Evolutionary conservation across 2,113 vertebrate genomes (phyloP), one percentile per base, ranked within the genome.

Genomic region (Callipepla squamata): DNA sequence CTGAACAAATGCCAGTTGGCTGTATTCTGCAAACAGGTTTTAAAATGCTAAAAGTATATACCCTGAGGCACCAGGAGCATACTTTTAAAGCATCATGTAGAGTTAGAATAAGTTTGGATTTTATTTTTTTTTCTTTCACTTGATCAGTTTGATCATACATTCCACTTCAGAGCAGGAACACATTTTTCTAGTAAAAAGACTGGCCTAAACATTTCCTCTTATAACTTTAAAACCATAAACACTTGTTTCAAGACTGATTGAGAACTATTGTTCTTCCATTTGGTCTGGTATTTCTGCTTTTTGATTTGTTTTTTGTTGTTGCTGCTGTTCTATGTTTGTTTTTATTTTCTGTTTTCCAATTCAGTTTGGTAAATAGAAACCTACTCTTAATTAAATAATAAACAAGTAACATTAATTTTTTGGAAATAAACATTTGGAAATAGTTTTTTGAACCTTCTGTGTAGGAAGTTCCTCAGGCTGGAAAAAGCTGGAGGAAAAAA

Each of bases 21-120:
- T 79, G 32, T 48, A 19, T 86, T 95, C 83, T 93, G 61, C 16
- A 90, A 93, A 76, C 28, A 89, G 84, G 40, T 68, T 94, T 96
- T 88, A 68, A 92, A 93, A 92, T n/a, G 90, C 26, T 67, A 21
- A 42, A 94, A 84, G 26, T 50, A 73, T 57, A 44, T 44, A 65
- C 38, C 48, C 58, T 79, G 55, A 78, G 38, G 66, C 68, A 93
- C 38, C 4, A 67, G 20, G 6, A 70, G 44, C 7, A 6, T 40
- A 36, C 85, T 89, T 93, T 69, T 32, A 50, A 87, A 59, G 14
- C 44, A 91, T 32, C 12, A 32, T 2, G 22, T 13, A 65, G 7
- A 75, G 38, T 57, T 79, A 19, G 6, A 77, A 25, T 89, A 74
- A 50, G 16, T 59, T 77, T 9, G 2, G 5, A 40, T 63, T 38